Evolutionary conservation across 2,113 vertebrate species (phyloP).

Genomic region (Amazona vittata): DNA sequence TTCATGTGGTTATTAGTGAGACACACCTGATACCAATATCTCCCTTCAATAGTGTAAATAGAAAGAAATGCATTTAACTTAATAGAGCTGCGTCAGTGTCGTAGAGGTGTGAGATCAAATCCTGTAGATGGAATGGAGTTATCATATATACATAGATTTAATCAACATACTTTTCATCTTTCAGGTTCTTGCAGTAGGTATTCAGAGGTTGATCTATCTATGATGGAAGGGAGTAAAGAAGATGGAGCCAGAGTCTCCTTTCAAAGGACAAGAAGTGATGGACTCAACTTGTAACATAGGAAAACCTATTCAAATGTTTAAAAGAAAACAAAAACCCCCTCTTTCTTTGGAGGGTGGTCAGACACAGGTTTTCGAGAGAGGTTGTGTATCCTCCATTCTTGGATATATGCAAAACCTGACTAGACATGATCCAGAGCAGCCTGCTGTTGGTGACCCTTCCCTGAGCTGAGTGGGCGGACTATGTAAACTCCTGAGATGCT

Average conservation of each 20-base stretch:
- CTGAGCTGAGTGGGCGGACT: neutral
- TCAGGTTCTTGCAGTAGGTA: neutral
- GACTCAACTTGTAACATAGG: neutral
- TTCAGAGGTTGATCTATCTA: neutral
- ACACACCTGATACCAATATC: neutral
- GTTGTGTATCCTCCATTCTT: neutral
- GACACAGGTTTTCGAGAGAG: neutral
- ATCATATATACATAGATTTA: neutral
- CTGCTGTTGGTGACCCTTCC: neutral
- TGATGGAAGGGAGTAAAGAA: neutral
- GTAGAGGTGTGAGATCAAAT: neutral
- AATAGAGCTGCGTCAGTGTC: neutral
- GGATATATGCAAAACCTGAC: neutral
- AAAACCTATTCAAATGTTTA: neutral
- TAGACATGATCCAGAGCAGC: neutral
- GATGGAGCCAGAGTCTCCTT: neutral
- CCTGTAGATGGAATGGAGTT: neutral
- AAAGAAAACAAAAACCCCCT: neutral
- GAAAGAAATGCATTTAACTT: neutral
- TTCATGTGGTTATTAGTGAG: neutral
- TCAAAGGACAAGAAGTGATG: neutral
- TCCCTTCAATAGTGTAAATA: neutral
- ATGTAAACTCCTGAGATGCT: neutral
- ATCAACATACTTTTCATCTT: neutral
- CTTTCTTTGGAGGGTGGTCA: neutral